Evolutionary conservation across 2,888 invertebrate species (phyloP).

Genomic region (Diplazon laetatorius): DNA sequence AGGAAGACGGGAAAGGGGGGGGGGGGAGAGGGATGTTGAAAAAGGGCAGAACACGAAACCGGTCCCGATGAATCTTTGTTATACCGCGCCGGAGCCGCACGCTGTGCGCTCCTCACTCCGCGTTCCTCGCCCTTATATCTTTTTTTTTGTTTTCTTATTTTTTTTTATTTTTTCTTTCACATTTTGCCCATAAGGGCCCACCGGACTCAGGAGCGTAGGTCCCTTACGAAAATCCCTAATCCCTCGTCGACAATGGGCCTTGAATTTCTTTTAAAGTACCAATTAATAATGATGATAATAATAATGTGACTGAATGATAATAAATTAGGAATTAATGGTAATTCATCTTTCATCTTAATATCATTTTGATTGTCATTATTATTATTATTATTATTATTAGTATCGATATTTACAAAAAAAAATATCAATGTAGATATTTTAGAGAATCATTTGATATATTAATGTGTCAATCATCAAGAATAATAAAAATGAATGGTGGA

Average conservation of each 20-base stretch:
- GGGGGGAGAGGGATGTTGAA: conserved; percentile 71
- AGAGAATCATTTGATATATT: background rate
- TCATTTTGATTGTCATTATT: no score
- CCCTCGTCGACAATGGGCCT: background rate
- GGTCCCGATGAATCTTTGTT: conserved; percentile 82
- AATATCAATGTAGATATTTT: no score
- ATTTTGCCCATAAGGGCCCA: conserved; percentile 40
- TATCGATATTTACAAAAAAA: no score
- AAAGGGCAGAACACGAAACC: conserved; percentile 79
- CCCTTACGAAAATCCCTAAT: conserved; percentile 37
- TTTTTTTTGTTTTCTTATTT: conserved; percentile 37
- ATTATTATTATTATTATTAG: no score
- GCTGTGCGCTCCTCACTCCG: conserved; percentile 58
- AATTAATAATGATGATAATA: no score
- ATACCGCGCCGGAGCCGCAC: conserved; percentile 67
- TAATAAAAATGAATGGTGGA: no score
- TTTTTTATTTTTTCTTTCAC: no score
- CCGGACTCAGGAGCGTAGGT: conserved; percentile 53
- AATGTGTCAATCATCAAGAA: no score
- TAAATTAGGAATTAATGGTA: no score
- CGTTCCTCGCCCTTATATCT: conserved; percentile 20
- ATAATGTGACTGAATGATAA: no score
- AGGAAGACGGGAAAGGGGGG: no score
- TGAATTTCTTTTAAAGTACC: background rate
- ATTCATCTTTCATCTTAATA: no score